phyloP scores from a whole-genome alignment of 2,797 vertebrate species.

The Leucoraja ocellata region DNA sequence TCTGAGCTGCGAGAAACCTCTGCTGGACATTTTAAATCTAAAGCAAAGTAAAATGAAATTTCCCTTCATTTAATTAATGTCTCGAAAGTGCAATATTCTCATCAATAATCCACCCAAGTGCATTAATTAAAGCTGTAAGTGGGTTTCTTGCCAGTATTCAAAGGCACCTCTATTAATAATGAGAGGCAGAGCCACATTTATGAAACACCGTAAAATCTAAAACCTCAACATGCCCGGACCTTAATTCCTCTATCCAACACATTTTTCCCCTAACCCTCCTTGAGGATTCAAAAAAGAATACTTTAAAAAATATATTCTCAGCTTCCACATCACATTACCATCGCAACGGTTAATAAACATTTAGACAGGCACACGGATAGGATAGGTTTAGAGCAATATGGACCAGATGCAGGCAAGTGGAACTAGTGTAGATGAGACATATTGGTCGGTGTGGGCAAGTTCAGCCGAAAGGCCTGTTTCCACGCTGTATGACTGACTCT shows the following conservation, averaged over 20 bases:
- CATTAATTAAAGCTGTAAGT: not conserved
- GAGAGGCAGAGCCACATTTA: too few species aligned
- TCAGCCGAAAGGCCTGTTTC: too few species aligned
- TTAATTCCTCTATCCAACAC: not conserved
- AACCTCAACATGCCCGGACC: not conserved
- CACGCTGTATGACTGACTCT: too few species aligned
- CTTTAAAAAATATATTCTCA: not conserved
- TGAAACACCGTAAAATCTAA: not conserved
- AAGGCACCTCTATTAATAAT: not conserved
- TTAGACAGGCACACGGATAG: too few species aligned
- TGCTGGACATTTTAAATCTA: not conserved
- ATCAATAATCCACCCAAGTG: not conserved
- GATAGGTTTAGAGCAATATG: too few species aligned
- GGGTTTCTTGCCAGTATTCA: not conserved
- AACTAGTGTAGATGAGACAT: too few species aligned
- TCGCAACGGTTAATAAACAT: too few species aligned
- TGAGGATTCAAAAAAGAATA: not conserved
- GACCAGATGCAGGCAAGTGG: too few species aligned
- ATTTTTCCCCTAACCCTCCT: not conserved
- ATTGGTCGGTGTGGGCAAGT: too few species aligned
- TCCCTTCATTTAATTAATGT: not conserved
- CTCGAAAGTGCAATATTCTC: not conserved
- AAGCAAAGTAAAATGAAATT: not conserved
- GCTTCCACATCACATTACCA: not conserved
- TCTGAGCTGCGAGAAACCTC: not conserved